Base-by-base conservation (phyloP, 2,888 invertebrate species). In the Criorhina ranunculi region DNA sequence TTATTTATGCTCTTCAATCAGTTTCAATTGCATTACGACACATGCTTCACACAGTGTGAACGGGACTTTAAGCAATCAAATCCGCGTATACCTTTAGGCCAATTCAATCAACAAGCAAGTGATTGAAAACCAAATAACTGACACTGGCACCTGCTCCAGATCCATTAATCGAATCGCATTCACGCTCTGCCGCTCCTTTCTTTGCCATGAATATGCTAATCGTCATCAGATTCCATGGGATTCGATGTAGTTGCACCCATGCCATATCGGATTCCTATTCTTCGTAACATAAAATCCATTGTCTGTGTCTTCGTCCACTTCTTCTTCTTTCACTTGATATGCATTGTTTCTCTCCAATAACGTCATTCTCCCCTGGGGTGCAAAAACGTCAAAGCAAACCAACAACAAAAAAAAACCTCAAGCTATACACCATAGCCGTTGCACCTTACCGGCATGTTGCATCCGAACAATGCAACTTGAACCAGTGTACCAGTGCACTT, bases 361-460 rank as follows among this genome's bases (percentile, higher is more conserved):
- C 66, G 11, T 24, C 24, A 66, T 62, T 55, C 4, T 12, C 19
- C 49, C 42, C 67, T 53, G 67, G 8, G 31, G 53, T 66, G 60
- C 2, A 17, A 9, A 44, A 5, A 37, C 33, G 53, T 67, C 53
- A 62, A 44, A 57, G 49, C 49, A 46, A 59, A 42, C 40, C 42
- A 59, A 42, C 24, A 24, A n/a, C 11, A 46, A 46, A 31, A 42
- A 72, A 42, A 77, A 59, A 59, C 59, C 70, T 64, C 57, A 77
- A 82, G 72, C 51, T 66, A 82, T 51, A 51, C 15, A 77, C 82
- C 82, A 66, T 82, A 46, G 59, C 82, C 64, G 77, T 64, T 72
- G 82, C 82, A 82, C 77, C 66, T 77, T 72, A 76, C 64, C 70
- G 72, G 67, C 44, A 15, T 44, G 59, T 60, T 80, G 66, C 66